Base-by-base conservation (phyloP, 1,140 invertebrate species). In the Adoxophyes honmai region DNA sequence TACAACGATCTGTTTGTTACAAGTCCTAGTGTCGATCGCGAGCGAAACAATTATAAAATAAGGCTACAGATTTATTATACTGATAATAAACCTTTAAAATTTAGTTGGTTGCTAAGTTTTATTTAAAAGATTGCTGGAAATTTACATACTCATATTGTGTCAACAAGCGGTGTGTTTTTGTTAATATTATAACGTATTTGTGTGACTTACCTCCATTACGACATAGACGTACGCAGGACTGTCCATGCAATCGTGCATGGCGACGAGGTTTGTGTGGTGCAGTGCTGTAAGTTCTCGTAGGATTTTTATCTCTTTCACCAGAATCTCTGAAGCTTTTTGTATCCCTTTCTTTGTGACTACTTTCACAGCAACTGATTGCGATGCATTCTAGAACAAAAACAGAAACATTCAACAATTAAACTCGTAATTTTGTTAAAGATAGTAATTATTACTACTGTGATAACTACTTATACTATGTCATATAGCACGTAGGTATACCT, bases 221-320 rank as follows among this genome's bases (percentile, higher is more conserved):
- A 99, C 93, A 91, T 96, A 98, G 58, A 99, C 97, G 91, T 98
- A 95, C 70, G 95, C 93, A 68, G 94, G 91, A 55, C 96, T 97
- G 91, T 99, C 98, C 91, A 98, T 98, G 89, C 98, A 99, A 90
- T 99, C 98, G 75, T 99, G 91, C 57, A 99, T 92, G 8, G 96
- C 96, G 33, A 99, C 98, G 66, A 99, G 96, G 93, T 99, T 99
- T 78, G 98, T 97, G 92, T 99, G 98, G 85, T 99, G 96, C 44
- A 99, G 91, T 81, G 96, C 95, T 33, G 97, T 99, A 69, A 99
- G 87, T 89, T 99, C 98, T 93, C 99, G 98, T 33, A 99, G 91
- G 79, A 99, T 99, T 90, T 99, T 98, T 44, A 99, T 99, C 91
- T 99, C 98, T 82, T 99, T 99, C 44, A 96, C 96, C 2, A 99